Evolutionary conservation across 2,797 vertebrate genomes (phyloP).

Genomic region (Percopsis omiscomaycus): DNA sequence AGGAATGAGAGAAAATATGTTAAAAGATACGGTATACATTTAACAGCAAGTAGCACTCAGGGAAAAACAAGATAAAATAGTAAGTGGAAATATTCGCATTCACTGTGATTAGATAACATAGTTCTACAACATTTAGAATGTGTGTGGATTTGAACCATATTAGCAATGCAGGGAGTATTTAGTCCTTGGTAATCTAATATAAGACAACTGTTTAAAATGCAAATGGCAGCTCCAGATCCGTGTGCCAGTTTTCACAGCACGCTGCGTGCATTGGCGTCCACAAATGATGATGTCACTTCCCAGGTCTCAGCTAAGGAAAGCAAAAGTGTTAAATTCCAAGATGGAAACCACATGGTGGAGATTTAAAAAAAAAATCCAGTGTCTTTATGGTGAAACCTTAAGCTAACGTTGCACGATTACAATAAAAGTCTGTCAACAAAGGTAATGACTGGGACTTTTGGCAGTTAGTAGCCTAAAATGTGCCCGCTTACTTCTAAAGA

Average conservation of each 20-base stretch:
- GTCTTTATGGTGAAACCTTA: constrained; percentile 3
- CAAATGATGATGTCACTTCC: constrained; percentile 34
- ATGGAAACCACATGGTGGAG: constrained; percentile 7
- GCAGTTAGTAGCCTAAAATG: constrained; percentile 7
- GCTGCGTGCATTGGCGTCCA: constrained; percentile 36
- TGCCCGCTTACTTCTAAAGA: constrained; percentile 1
- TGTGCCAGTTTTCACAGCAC: constrained; percentile 22
- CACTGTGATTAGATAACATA: background rate
- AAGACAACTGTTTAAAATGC: background rate
- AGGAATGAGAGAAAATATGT: constrained; percentile 20
- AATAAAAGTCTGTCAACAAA: constrained; percentile 1
- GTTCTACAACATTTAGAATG: background rate
- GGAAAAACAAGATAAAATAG: background rate
- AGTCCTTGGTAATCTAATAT: background rate
- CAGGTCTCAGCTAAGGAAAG: constrained; percentile 9
- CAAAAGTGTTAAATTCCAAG: background rate
- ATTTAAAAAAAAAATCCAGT: constrained; percentile 2
- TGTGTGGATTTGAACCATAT: background rate
- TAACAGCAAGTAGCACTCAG: constrained; percentile 1
- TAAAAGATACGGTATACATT: background rate
- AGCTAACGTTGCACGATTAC: constrained; percentile 8
- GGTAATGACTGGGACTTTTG: constrained; percentile 2
- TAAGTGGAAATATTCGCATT: too few species aligned
- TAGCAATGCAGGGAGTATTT: background rate
- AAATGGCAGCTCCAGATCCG: constrained; percentile 8